Evolutionary conservation across 2,888 invertebrate species (phyloP).

Genomic region (Notodonta dromedarius): DNA sequence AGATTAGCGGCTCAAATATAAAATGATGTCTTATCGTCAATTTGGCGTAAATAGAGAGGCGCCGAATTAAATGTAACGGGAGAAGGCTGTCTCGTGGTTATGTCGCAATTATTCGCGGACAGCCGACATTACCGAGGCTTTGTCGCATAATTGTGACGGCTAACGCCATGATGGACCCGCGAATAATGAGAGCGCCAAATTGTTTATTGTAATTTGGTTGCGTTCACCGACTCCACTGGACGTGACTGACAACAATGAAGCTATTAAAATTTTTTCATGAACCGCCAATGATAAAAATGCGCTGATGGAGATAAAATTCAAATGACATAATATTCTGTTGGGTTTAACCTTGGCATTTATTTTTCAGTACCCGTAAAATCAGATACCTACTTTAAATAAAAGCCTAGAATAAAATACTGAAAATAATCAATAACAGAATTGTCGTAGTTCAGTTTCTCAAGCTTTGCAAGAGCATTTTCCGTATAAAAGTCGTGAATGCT

Average conservation of each 20-base stretch:
- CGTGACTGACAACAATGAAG: slow-evolving; percentile 75
- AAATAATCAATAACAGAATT: too few species aligned
- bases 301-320: slow-evolving; percentile 37
- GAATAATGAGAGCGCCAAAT: slow-evolving; percentile 77
- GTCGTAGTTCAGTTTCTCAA: neutral
- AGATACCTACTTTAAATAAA: too few species aligned
- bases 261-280: slow-evolving; percentile 66
- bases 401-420: too few species aligned
- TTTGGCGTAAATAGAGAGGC: slow-evolving; percentile 65
- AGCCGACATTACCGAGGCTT: slow-evolving; percentile 76
- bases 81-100: slow-evolving; percentile 73
- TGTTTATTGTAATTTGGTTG: slow-evolving; percentile 80
- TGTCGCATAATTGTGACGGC: slow-evolving; percentile 74
- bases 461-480: neutral
- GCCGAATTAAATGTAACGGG: slow-evolving; percentile 74
- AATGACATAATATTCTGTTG: slow-evolving; percentile 35
- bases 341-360: neutral
- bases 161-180: slow-evolving; percentile 73
- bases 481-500: neutral
- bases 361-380: too few species aligned
- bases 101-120: slow-evolving; percentile 79
- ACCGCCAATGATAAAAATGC: slow-evolving; percentile 45
- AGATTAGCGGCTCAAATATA: slow-evolving; percentile 24
- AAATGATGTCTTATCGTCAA: slow-evolving; percentile 53
- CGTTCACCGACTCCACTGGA: slow-evolving; percentile 68